Evolutionary conservation across 2,888 invertebrate genomes (phyloP).

Genomic region (Pterobdella sp.): DNA sequence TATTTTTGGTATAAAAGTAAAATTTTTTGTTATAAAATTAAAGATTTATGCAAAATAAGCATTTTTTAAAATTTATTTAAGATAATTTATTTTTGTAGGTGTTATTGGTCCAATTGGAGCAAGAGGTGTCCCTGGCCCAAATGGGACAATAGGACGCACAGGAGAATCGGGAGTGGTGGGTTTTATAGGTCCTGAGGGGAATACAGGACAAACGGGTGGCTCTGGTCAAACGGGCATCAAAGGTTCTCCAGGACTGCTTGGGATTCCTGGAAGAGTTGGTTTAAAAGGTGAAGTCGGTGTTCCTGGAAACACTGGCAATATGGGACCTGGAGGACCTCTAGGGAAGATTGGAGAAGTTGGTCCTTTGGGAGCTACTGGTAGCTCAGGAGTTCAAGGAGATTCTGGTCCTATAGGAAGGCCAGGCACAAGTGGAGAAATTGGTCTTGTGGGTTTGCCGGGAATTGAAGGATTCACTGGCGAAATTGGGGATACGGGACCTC

Average conservation of each 20-base stretch:
- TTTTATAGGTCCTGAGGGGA: not conserved
- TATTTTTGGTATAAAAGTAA: too few relatives aligned
- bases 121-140: slow-evolving; percentile 8
- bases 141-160: slow-evolving; percentile 25
- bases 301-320: slow-evolving; percentile 3
- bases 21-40: too few relatives aligned
- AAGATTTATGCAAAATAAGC: too few relatives aligned
- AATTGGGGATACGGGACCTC: slow-evolving; percentile 23
- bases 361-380: not conserved
- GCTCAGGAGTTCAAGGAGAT: not conserved
- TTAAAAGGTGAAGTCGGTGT: not conserved
- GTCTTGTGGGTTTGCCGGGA: not conserved
- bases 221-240: slow-evolving; percentile 12
- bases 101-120: slow-evolving; percentile 17
- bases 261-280: not conserved
- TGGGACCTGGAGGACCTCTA: not conserved
- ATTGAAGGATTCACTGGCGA: not conserved
- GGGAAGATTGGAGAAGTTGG: not conserved
- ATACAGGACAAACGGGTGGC: slow-evolving; percentile 1
- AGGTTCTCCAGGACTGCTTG: not conserved
- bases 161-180: slow-evolving; percentile 27
- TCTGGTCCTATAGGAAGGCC: not conserved
- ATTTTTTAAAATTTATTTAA: too few relatives aligned
- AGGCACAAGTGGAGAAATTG: not conserved
- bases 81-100: slow-evolving; percentile 8